These are phyloP conservation scores for Hyles euphorbiae DNA, from an alignment of 1,140 invertebrate species.

Conservation along the genomic window DNA sequence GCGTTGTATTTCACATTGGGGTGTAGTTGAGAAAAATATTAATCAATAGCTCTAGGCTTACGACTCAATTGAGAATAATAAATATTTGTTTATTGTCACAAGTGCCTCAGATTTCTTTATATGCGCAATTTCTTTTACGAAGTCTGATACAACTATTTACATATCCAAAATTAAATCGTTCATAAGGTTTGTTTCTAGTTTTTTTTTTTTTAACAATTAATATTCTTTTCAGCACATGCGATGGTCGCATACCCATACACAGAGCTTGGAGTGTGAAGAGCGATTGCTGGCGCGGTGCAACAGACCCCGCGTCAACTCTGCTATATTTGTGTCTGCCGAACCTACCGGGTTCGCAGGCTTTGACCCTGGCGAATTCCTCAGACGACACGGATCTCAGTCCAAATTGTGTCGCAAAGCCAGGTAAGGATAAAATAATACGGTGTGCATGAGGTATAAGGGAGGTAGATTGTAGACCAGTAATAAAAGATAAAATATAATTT, in stretches of 20 bases:
- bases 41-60: no score
- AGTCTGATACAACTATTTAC: no score
- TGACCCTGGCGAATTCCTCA: slow-evolving; percentile 84
- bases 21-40: not conserved
- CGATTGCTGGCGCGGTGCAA: slow-evolving; percentile 75
- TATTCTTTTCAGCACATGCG: slow-evolving; percentile 80
- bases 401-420: slow-evolving; percentile 85
- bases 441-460: not conserved
- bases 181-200: not conserved
- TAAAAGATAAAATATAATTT: slow-evolving; percentile 7
- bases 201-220: not conserved
- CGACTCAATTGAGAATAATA: no score
- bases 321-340: slow-evolving; percentile 83
- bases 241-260: slow-evolving; percentile 77
- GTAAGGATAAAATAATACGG: slow-evolving; percentile 41
- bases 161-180: no score
- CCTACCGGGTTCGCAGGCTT: slow-evolving; percentile 85
- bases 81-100: no score
- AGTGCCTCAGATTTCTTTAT: no score
- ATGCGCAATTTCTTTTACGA: no score
- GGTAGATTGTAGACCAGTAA: not conserved
- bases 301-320: slow-evolving; percentile 85
- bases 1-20: not conserved
- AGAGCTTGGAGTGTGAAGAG: slow-evolving; percentile 78
- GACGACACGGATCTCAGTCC: slow-evolving; percentile 86